Base-by-base conservation (phyloP, 2,797 vertebrate genomes). In the Siniperca undulata region DNA sequence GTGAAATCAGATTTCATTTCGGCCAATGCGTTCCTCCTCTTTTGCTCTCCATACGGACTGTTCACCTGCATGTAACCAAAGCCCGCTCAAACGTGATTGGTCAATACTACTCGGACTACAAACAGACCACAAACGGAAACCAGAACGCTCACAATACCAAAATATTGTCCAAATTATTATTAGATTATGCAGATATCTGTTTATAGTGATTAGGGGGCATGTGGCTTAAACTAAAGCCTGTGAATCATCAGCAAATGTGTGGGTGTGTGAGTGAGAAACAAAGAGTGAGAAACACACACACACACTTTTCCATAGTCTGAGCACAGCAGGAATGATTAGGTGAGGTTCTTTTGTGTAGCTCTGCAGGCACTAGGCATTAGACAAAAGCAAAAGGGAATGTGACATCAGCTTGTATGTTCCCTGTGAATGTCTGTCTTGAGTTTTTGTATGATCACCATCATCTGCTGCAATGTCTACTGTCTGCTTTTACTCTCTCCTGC, bases 271-370 rank as follows among this genome's bases (percentile, higher is more conserved):
- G 65, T 61, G 38, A 61, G 68, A 16, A 19, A 20, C 16, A 40
- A 6, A 22, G 36, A 12, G 40, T 38, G 2, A 52, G 27, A 50
- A 13, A 10, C 17, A 24, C 20, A 64, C 36, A 42, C 36, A 36
- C 38, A n/a, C 14, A 30, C 20, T 9, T 19, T 70, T 44, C 24
- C 14, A 17, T 36, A 46, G 69, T 76, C n/a, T 9, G 17, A 61
- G 40, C 59, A 66, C 22, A 50, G 70, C 20, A 72, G 59, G n/a
- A 72, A 44, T 16, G 61, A 68, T 56, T 42, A 19, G 17, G 60
- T 70, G 68, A 53, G 14, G 14, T 8, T 61, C 59, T 60, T 74
- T 40, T 40, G 42, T 19, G 59, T 12, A 24, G 14, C 50, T 38
- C 27, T 27, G 5, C 34, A 14, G 24, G 56, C 36, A 53, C 38